phyloP scores from a whole-genome alignment of 2,797 vertebrate species.

The Lateolabrax maculatus region DNA sequence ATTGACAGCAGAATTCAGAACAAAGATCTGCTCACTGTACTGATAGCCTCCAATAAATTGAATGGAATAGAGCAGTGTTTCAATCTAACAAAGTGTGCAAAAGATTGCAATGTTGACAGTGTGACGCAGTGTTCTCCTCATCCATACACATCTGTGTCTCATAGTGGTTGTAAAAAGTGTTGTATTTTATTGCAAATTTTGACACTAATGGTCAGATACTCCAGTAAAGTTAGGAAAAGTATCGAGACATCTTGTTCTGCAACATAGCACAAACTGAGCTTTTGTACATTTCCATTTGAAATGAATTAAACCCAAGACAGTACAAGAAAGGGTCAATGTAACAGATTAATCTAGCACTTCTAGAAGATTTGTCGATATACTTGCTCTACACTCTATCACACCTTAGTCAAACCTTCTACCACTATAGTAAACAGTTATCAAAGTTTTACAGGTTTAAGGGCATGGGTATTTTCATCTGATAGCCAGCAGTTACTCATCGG shows the following conservation, averaged over 20 bases:
- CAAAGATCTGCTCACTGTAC: conserved; percentile 1
- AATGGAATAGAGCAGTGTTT: not conserved
- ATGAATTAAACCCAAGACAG: not conserved
- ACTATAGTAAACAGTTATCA: not conserved
- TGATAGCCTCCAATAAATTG: not conserved
- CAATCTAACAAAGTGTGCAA: not conserved
- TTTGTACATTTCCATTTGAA: not conserved
- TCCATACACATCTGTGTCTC: not conserved
- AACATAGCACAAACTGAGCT: not conserved
- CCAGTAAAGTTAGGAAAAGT: not conserved
- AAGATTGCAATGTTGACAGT: too few species aligned
- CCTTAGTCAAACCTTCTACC: not conserved
- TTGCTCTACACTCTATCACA: not conserved
- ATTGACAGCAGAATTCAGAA: conserved; percentile 3
- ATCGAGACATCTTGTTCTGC: not conserved
- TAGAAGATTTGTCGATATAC: not conserved
- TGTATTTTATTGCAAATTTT: not conserved
- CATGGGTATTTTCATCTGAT: not conserved
- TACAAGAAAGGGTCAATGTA: not conserved
- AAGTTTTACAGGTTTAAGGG: not conserved
- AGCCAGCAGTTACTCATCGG: not conserved
- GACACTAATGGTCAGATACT: not conserved
- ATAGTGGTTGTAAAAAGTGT: not conserved
- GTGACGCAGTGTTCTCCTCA: not conserved
- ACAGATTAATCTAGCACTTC: not conserved